Conservation (phyloP, 1,140 invertebrate species). For the Dolichoris vasculosae region DNA sequence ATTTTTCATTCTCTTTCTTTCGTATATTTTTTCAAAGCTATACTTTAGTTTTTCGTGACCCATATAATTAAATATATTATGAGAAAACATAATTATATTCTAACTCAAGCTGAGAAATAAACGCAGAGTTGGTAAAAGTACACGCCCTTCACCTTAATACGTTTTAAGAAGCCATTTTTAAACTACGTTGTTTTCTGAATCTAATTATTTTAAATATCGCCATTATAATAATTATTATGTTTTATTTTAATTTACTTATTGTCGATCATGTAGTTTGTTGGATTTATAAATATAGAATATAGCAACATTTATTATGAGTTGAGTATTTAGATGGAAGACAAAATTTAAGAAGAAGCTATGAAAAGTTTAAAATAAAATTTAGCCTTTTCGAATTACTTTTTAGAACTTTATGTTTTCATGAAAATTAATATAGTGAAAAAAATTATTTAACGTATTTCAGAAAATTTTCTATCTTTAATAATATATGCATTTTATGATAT, state of each 20-base stretch:
- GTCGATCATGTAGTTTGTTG: neutral
- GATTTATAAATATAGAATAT: neutral
- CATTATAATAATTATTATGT: neutral
- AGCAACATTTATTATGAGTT: neutral
- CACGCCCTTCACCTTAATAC: slow-evolving; percentile 44
- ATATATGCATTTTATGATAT: no score
- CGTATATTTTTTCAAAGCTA: neutral
- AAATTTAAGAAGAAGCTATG: neutral
- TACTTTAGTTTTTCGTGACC: neutral
- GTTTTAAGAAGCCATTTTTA: slow-evolving; percentile 36
- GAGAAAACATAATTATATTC: slow-evolving; percentile 40
- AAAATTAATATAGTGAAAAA: no score
- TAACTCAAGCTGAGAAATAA: neutral
- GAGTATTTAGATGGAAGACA: neutral
- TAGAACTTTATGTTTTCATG: no score
- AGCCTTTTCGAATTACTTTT: neutral
- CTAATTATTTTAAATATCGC: neutral
- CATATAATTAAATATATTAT: no score
- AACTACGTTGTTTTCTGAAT: slow-evolving; percentile 43
- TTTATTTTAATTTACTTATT: neutral
- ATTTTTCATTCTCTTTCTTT: neutral
- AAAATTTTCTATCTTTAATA: no score
- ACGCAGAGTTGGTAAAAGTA: neutral
- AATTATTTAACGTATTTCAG: no score
- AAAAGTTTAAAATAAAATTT: neutral